Conservation (phyloP, 1,140 invertebrate species). For the Polypedilum pembai region DNA sequence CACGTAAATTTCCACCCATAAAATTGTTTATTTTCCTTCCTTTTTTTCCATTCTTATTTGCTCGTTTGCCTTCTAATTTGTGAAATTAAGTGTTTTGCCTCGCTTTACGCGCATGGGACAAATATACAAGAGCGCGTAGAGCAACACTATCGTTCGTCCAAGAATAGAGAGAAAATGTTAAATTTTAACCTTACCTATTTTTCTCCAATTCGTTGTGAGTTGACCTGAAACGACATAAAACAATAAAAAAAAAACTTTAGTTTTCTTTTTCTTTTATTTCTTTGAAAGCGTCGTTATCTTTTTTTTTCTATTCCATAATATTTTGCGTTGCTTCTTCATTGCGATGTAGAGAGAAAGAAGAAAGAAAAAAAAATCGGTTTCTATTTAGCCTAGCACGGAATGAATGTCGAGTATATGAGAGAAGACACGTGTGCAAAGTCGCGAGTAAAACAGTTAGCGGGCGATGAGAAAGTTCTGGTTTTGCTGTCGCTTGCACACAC, state of each 20-base stretch:
- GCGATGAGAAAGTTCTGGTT: conserved; percentile 21
- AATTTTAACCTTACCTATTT: conserved; percentile 39
- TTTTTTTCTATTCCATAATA: neutral
- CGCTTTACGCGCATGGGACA: neutral
- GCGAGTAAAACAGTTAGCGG: neutral
- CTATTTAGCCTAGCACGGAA: neutral
- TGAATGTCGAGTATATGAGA: neutral
- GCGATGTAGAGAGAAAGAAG: neutral
- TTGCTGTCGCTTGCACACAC: neutral
- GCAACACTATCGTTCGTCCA: neutral
- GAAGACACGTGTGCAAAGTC: conserved; percentile 21
- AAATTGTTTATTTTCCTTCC: neutral
- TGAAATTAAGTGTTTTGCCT: neutral
- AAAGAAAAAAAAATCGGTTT: neutral
- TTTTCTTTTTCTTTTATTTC: conserved; percentile 15
- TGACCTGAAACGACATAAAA: conserved; percentile 39
- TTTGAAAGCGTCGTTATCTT: conserved; percentile 24
- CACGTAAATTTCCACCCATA: conserved; percentile 15
- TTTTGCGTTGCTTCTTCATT: conserved; percentile 21
- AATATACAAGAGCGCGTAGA: neutral
- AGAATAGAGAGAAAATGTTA: neutral
- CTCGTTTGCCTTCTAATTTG: neutral
- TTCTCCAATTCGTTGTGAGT: conserved; percentile 44
- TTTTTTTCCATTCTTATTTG: neutral
- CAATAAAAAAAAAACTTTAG: conserved; percentile 26